A percentile compares a stretch with the other conserved stretches of the same genome.
Conservation (phyloP, 2,113 vertebrate genomes). For the Oxyura jamaicensis region DNA sequence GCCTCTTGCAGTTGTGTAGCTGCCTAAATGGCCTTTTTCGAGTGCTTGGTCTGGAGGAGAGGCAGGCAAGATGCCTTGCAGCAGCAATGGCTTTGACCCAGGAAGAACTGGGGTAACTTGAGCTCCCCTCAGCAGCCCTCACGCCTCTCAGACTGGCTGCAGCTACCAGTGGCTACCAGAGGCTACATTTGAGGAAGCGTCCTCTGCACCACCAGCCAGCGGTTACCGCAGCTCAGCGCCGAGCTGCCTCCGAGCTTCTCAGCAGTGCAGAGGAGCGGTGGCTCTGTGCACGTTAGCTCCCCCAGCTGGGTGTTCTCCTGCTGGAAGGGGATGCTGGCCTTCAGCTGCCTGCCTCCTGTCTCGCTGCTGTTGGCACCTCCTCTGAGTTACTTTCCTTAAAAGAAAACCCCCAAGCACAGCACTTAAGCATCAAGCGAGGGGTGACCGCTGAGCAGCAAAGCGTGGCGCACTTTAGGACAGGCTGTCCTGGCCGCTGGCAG, state of each 20-base stretch:
- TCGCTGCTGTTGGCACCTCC: background rate
- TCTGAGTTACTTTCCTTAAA: background rate
- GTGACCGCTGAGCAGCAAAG: background rate
- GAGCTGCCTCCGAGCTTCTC: rapidly evolving
- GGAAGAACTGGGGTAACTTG: background rate
- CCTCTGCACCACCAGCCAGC: background rate
- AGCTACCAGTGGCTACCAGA: background rate
- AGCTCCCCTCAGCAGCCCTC: background rate
- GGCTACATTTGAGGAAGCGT: background rate
- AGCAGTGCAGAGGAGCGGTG: background rate
- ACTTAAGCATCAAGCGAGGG: background rate
- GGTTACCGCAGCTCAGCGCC: rapidly evolving
- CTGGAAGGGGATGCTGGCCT: background rate
- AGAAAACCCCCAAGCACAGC: background rate
- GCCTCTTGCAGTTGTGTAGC: no score
- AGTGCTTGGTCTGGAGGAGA: background rate
- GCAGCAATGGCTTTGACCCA: background rate
- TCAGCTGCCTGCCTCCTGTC: background rate
- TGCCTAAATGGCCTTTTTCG: background rate
- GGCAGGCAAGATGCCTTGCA: background rate
- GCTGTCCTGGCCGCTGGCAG: no score
- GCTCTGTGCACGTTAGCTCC: rapidly evolving
- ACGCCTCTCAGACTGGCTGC: background rate
- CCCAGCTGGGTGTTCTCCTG: background rate
- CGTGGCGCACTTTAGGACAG: rapidly evolving